Evolutionary conservation across 2,888 invertebrate genomes (phyloP), one percentile per base, ranked within the genome.

Genomic region (Lochmaea crataegi): DNA sequence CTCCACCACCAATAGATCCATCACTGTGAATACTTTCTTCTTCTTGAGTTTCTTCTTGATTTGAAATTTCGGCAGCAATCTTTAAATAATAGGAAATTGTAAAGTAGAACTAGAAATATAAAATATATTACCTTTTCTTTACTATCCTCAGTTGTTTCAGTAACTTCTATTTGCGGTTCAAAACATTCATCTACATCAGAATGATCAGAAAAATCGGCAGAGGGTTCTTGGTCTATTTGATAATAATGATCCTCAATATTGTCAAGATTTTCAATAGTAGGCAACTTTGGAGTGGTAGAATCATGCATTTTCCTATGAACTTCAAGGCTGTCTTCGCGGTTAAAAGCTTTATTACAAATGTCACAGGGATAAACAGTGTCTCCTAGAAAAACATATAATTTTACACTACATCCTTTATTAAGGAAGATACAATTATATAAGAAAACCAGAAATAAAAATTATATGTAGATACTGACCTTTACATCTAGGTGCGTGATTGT

Each of bases 281-380:
- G 86, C 66, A 86, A 76, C 53, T 82, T 79, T 41, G 85, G 84
- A 58, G 79, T 77, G 56, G 82, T 82, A 72, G 84, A 84, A 51
- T 85, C 85, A 76, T 87, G 87, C 64, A 85, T 76, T 72, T 82
- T 81, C 76, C 83, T 85, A 78, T 87, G 87, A 14, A 84, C 84
- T 70, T 85, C 85, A 5, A 87, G 80, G 76, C 86, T 86, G 76
- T 87, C 87, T 65, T 84, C 85, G 7, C 87, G 81, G 67, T 84
- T 85, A 75, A 87, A 88, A 4, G 86, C 85, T 79, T 87, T 87
- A 75, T 86, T 86, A 77, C 88, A 88, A 65, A 88, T 84, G 77
- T 88, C 86, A 78, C 88, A 88, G 58, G 86, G 84, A 76, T 86
- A 85, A 4, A 87, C 85, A 73, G 84, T 84, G 73, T 87, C 87